These are phyloP conservation scores for Amazona guildingii DNA, from an alignment of 2,113 vertebrate genomes.

Conservation along the genomic window DNA sequence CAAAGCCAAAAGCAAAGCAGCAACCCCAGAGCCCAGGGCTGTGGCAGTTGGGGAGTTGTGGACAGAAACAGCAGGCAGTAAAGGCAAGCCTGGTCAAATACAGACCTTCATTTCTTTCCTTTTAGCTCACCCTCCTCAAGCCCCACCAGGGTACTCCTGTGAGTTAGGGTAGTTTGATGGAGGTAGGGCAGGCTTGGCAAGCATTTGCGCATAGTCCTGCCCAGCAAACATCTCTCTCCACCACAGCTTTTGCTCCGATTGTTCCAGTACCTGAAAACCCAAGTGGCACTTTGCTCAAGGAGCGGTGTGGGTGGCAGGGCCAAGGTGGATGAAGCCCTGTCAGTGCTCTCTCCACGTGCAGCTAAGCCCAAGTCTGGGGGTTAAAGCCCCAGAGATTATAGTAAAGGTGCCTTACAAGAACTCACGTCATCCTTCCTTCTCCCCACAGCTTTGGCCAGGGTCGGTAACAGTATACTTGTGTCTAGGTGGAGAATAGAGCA, in stretches of 20 bases:
- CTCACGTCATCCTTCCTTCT: not conserved
- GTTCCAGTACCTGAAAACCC: rapidly evolving
- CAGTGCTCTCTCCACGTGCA: rapidly evolving
- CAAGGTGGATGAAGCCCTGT: not conserved
- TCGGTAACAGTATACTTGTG: not conserved
- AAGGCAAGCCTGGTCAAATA: not conserved
- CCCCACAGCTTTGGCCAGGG: not conserved
- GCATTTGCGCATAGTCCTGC: rapidly evolving
- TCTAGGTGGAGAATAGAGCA: not conserved
- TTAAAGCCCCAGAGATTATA: not conserved
- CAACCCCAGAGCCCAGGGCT: not conserved
- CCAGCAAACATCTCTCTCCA: not conserved
- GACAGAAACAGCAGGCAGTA: not conserved
- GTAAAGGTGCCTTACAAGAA: not conserved
- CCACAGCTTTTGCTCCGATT: not conserved
- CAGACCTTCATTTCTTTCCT: not conserved
- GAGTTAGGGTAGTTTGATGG: not conserved
- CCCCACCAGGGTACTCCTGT: not conserved
- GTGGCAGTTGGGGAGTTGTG: not conserved
- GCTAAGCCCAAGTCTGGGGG: not conserved
- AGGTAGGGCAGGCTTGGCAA: not conserved
- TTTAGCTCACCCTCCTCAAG: not conserved
- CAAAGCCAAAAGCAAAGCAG: not conserved
- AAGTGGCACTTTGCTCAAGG: rapidly evolving
- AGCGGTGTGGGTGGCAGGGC: not conserved